Percentiles rank a stretch among this genome's conserved stretches.
Conservation (phyloP, 1,140 invertebrate genomes). For the Pectinophora gossypiella region DNA sequence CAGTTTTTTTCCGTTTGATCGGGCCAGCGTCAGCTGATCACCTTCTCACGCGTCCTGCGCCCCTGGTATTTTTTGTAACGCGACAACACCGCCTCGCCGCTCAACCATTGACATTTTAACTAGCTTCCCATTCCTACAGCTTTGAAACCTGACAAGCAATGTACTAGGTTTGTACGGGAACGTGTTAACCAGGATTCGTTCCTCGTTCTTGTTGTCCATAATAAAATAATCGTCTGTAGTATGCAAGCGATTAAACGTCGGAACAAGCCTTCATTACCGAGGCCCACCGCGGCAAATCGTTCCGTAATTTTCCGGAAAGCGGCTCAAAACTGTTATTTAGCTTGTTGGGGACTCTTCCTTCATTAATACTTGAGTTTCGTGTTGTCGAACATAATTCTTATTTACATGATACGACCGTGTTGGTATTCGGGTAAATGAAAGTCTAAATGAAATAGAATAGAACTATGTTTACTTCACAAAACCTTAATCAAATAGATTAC, state of each 20-base stretch:
- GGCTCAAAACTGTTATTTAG: slow-evolving; percentile 47
- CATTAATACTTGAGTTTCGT: slow-evolving; percentile 14
- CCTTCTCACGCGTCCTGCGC: slow-evolving; percentile 28
- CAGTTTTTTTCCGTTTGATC: slow-evolving; percentile 32
- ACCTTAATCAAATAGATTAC: no score
- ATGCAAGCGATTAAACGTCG: slow-evolving; percentile 61
- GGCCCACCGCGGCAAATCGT: slow-evolving; percentile 15
- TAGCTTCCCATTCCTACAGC: neutral
- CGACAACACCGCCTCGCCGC: neutral
- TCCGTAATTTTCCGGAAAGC: slow-evolving; percentile 34
- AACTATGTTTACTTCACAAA: no score
- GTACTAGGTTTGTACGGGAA: neutral
- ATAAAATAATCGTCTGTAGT: slow-evolving; percentile 42
- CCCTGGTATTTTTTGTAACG: neutral
- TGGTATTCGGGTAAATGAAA: no score
- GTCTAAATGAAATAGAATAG: no score
- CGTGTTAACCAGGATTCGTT: neutral
- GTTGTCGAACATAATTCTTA: neutral
- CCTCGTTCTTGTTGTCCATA: slow-evolving; percentile 9
- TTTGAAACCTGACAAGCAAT: neutral
- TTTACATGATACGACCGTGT: no score
- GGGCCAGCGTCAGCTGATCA: slow-evolving; percentile 28
- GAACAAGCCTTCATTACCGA: slow-evolving; percentile 28
- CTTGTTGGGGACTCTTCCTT: slow-evolving; percentile 12
- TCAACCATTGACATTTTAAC: neutral